Conservation (phyloP, 1,140 invertebrate species). For the Drosophila nigromelanica region DNA sequence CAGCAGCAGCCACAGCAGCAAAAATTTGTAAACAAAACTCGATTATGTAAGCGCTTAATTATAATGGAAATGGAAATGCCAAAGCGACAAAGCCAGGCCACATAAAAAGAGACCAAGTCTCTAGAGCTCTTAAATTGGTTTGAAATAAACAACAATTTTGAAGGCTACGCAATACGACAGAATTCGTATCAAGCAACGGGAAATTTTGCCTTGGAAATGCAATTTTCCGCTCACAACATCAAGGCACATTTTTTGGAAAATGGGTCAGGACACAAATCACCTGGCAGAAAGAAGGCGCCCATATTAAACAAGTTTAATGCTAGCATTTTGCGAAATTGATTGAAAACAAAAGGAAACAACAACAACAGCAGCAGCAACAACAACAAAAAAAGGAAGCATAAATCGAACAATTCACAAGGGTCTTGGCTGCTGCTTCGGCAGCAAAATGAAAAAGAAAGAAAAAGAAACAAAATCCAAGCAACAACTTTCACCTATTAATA, state of each 20-base stretch:
- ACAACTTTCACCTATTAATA: slow-evolving; percentile 84
- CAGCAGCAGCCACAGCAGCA: slow-evolving; percentile 28
- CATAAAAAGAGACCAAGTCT: slow-evolving; percentile 12
- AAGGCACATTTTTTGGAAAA: slow-evolving; percentile 13
- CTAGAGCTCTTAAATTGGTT: slow-evolving; percentile 7
- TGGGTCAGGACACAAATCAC: slow-evolving; percentile 40
- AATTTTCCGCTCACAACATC: not conserved
- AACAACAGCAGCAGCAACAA: too few species aligned
- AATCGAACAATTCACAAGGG: slow-evolving; percentile 59
- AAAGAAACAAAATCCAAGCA: slow-evolving; percentile 64
- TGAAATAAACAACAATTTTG: slow-evolving; percentile 20
- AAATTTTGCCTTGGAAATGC: slow-evolving; percentile 15
- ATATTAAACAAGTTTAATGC: slow-evolving; percentile 12
- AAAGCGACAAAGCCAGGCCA: slow-evolving; percentile 52
- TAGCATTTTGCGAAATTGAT: not conserved
- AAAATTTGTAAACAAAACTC: slow-evolving; percentile 73
- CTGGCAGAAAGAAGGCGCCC: slow-evolving; percentile 1
- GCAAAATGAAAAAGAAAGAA: slow-evolving; percentile 36
- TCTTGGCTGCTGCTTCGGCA: slow-evolving; percentile 15
- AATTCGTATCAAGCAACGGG: slow-evolving; percentile 5
- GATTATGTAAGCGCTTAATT: slow-evolving; percentile 77
- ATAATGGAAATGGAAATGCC: slow-evolving; percentile 78
- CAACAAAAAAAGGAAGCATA: slow-evolving; percentile 60
- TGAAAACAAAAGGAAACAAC: slow-evolving; percentile 1
- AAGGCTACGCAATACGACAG: slow-evolving; percentile 34